Conservation (phyloP, 2,888 invertebrate species). For the Polymixis lichenea region DNA sequence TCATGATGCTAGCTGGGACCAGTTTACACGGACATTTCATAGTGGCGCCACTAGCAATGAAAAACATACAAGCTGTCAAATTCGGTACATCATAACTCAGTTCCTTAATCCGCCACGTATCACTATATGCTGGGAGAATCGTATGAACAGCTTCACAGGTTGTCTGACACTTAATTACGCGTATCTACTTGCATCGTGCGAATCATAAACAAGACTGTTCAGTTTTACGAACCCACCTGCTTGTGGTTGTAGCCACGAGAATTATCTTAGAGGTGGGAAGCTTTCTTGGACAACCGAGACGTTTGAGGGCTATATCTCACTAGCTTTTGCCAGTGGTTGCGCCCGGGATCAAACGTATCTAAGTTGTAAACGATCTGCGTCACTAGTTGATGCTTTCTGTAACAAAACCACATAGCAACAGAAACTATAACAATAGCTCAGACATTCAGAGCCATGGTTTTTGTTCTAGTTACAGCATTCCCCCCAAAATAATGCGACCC, state of each 20-base stretch:
- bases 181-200: conserved; percentile 6
- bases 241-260: background rate
- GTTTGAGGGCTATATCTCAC: background rate
- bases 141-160: conserved; percentile 16
- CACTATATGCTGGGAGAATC: conserved; percentile 7
- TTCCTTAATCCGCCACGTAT: conserved; percentile 6
- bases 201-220: conserved; percentile 32
- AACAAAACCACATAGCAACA: conserved; percentile 9
- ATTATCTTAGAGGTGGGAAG: background rate
- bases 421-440: background rate
- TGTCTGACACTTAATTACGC: conserved; percentile 34
- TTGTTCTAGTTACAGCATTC: conserved; percentile 18
- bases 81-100: background rate
- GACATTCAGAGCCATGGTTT: background rate
- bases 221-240: conserved; percentile 18
- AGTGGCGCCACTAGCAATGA: background rate
- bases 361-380: too few species aligned
- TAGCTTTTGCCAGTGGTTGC: too few species aligned
- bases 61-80: background rate
- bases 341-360: too few species aligned
- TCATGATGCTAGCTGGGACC: background rate
- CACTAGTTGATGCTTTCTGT: background rate
- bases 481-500: conserved; percentile 25
- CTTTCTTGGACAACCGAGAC: conserved; percentile 14
- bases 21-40: background rate